Conservation (phyloP, 2,888 invertebrate genomes). For the Sarcophaga caerulescens region DNA sequence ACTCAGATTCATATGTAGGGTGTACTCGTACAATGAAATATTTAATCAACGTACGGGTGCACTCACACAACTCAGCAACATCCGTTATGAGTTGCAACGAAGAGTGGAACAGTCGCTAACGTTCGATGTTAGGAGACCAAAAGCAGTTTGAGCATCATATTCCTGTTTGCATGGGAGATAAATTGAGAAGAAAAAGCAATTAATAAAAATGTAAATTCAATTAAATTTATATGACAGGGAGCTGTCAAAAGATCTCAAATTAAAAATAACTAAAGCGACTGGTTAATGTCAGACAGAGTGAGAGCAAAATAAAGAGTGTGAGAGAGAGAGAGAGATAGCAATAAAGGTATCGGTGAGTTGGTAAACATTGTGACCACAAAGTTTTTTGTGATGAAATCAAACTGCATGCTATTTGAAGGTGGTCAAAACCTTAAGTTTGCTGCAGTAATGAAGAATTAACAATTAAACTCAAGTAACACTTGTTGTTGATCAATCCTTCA, state of each 20-base stretch:
- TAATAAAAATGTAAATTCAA: slow-evolving; percentile 80
- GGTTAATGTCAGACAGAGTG: slow-evolving; percentile 43
- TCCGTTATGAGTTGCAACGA: slow-evolving; percentile 40
- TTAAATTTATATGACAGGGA: slow-evolving; percentile 80
- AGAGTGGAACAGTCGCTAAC: neutral
- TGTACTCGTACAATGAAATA: neutral
- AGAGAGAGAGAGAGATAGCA: slow-evolving; percentile 3
- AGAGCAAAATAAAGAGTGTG: slow-evolving; percentile 2
- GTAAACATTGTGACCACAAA: neutral
- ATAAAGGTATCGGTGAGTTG: too few relatives aligned
- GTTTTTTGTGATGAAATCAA: neutral
- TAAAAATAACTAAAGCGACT: slow-evolving; percentile 76
- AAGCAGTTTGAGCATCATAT: neutral
- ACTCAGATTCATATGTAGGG: neutral
- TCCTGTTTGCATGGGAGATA: slow-evolving; percentile 27
- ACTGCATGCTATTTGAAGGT: slow-evolving; percentile 22
- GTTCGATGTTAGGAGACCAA: neutral
- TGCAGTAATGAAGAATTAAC: slow-evolving; percentile 41
- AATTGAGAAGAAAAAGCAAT: slow-evolving; percentile 73
- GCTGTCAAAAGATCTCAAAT: slow-evolving; percentile 80
- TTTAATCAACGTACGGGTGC: slow-evolving; percentile 17
- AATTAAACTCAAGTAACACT: slow-evolving; percentile 56
- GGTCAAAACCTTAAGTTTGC: slow-evolving; percentile 29
- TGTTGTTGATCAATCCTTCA: slow-evolving; percentile 38
- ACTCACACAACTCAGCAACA: slow-evolving; percentile 24